phyloP scores from a whole-genome alignment of 2,113 vertebrate species.

The Passer montanus region DNA sequence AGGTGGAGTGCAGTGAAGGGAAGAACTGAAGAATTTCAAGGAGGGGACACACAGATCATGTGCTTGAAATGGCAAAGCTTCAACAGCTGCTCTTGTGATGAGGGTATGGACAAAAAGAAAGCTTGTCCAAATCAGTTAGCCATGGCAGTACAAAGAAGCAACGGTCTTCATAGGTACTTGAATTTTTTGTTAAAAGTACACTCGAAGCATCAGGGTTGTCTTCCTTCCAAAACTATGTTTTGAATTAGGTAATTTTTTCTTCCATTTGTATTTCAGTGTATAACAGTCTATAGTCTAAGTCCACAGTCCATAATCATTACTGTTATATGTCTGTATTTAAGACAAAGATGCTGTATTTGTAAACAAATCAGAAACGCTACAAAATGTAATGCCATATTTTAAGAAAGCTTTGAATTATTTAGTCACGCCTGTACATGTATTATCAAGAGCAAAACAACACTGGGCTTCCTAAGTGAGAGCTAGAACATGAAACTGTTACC shows the following conservation, averaged over 20 bases:
- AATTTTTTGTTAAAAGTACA: not conserved
- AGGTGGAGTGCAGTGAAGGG: constrained; percentile 17
- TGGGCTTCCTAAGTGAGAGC: not conserved
- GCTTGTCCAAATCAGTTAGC: not conserved
- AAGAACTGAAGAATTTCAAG: constrained; percentile 41
- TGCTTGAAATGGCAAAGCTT: not conserved
- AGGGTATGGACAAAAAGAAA: not conserved
- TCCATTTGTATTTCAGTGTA: not conserved
- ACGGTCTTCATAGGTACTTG: not conserved
- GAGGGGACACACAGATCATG: not conserved
- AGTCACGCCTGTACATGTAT: not conserved
- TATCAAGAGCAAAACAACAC: not conserved
- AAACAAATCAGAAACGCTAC: not conserved
- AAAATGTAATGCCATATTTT: not conserved
- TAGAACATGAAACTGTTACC: not conserved
- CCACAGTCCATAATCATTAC: not conserved
- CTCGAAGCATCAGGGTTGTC: not conserved
- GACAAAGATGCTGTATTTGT: not conserved
- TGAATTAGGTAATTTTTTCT: not conserved
- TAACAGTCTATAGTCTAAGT: not conserved
- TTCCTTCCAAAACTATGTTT: not conserved
- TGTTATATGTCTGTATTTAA: not conserved
- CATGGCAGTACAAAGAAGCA: not conserved
- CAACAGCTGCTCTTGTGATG: not conserved
- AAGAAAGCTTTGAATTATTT: not conserved